A percentile compares a stretch with the other conserved stretches of the same genome.
These are phyloP conservation scores for Dorcus hopei DNA, from an alignment of 2,888 invertebrate genomes.

Conservation along the genomic window DNA sequence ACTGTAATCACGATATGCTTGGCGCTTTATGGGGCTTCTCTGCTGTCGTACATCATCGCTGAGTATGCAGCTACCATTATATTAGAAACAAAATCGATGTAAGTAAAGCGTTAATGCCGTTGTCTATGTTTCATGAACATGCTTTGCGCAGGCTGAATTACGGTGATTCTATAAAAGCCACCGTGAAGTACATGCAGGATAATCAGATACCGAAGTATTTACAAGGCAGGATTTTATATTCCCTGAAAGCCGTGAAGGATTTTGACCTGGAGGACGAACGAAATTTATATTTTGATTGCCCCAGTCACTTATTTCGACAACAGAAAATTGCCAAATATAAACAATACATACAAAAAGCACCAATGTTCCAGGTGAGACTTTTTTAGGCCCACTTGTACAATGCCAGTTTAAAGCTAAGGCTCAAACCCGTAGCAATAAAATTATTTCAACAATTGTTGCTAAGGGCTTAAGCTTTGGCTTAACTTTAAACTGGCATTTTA, in stretches of 20 bases:
- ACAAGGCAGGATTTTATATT: constrained; percentile 3
- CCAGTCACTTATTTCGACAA: constrained; percentile 4
- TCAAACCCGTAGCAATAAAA: too few relatives aligned
- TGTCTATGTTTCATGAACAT: not conserved
- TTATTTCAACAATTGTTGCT: too few relatives aligned
- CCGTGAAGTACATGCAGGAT: constrained; percentile 1
- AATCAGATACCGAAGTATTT: constrained; percentile 1
- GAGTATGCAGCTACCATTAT: constrained; percentile 7
- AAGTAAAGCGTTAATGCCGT: not conserved
- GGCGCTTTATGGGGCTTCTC: too few relatives aligned
- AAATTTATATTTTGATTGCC: constrained; percentile 12
- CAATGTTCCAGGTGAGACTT: constrained; percentile 6
- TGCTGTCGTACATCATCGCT: not conserved
- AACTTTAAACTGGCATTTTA: too few relatives aligned
- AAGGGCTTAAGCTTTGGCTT: too few relatives aligned
- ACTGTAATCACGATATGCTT: too few relatives aligned
- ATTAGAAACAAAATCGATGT: constrained; percentile 4
- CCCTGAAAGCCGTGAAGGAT: constrained; percentile 7
- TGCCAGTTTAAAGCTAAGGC: too few relatives aligned
- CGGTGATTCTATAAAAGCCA: constrained; percentile 7
- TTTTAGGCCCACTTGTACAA: too few relatives aligned
- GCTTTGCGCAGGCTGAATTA: too few relatives aligned
- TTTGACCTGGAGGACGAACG: not conserved
- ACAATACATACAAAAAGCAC: not conserved
- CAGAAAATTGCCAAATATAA: constrained; percentile 8